phyloP scores from a whole-genome alignment of 2,888 invertebrate species.

The Selenia dentaria region DNA sequence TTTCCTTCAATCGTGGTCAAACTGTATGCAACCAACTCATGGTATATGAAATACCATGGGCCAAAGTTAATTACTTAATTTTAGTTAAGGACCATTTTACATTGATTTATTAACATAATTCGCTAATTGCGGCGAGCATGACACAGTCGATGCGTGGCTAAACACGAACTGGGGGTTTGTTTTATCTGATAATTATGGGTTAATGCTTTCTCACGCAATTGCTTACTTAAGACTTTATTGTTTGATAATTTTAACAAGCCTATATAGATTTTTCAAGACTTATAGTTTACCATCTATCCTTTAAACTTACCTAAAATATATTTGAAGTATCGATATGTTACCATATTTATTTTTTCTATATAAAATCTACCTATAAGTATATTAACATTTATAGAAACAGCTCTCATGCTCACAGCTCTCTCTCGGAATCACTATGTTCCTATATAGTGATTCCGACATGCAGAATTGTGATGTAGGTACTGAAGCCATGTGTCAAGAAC shows the following conservation, averaged over 20 bases:
- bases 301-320: too few relatives aligned
- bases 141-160: constrained; percentile 42
- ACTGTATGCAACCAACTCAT: constrained; percentile 12
- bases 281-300: too few relatives aligned
- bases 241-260: background rate
- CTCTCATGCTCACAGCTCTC: too few relatives aligned
- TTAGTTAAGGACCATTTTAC: constrained; percentile 60
- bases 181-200: constrained; percentile 18
- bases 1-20: background rate
- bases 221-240: background rate
- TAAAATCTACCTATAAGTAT: too few relatives aligned
- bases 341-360: too few relatives aligned
- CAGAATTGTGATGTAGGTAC: too few relatives aligned
- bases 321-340: too few relatives aligned
- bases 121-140: constrained; percentile 59
- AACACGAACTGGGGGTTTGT: constrained; percentile 23
- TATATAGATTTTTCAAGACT: too few relatives aligned
- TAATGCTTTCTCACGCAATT: constrained; percentile 12
- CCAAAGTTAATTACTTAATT: constrained; percentile 76
- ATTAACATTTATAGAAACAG: too few relatives aligned
- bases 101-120: constrained; percentile 72
- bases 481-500: too few relatives aligned
- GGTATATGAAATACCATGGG: constrained; percentile 50
- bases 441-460: too few relatives aligned
- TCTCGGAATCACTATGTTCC: too few relatives aligned